Percentiles rank a stretch among this genome's conserved stretches.
These are phyloP conservation scores for Tupaia chinensis DNA, from an alignment of 2,113 vertebrate genomes.

Conservation along the genomic window DNA sequence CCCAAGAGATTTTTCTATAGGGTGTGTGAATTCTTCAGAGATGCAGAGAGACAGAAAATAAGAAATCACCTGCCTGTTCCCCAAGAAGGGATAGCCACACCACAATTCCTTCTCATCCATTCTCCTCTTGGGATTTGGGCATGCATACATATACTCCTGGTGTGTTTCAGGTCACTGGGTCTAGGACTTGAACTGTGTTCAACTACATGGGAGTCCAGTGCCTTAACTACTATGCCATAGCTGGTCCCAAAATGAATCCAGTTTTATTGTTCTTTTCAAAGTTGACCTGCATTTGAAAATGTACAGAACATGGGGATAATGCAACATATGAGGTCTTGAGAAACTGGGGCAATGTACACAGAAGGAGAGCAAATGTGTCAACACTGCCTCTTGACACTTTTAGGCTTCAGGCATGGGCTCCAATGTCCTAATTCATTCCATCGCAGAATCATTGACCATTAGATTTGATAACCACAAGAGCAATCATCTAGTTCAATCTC, in stretches of 20 bases:
- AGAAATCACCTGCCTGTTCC: no score
- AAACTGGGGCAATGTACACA: not conserved
- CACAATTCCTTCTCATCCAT: no score
- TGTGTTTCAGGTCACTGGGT: no score
- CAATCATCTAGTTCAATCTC: not conserved
- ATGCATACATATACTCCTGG: no score
- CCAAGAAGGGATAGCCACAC: no score
- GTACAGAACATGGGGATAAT: not conserved
- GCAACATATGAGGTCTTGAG: not conserved
- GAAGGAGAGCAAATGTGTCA: not conserved
- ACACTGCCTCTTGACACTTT: not conserved
- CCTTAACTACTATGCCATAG: no score
- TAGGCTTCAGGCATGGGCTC: not conserved
- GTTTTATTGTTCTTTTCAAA: slow-evolving; percentile 63
- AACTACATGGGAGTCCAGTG: no score
- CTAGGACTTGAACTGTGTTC: no score
- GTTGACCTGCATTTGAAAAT: slow-evolving; percentile 45
- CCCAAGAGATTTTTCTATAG: no score
- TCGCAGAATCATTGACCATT: not conserved
- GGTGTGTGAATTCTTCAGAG: no score
- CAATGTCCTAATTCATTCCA: not conserved
- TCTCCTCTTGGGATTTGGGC: no score
- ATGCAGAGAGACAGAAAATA: no score
- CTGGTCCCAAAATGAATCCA: slow-evolving; percentile 23
- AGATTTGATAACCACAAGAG: not conserved